phyloP scores from a whole-genome alignment of 2,888 invertebrate genomes.

The Anthophora plumipes region DNA sequence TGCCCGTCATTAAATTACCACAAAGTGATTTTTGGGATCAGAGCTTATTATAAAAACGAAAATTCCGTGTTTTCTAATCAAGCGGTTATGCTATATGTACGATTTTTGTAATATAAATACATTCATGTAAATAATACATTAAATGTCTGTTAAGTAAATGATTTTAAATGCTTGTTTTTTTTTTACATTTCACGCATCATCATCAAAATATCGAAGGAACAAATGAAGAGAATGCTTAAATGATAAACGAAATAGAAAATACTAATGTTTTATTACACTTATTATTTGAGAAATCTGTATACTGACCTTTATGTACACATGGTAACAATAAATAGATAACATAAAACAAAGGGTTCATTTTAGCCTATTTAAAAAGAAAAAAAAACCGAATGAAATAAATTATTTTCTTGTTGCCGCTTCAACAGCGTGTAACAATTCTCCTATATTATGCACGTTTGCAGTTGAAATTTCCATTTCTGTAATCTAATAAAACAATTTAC shows the following conservation, averaged over 20 bases:
- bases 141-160: slow-evolving; percentile 26
- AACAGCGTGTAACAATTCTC: slow-evolving; percentile 87
- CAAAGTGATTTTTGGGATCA: slow-evolving; percentile 77
- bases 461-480: slow-evolving; percentile 86
- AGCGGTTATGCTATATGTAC: slow-evolving; percentile 39
- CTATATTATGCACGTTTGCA: slow-evolving; percentile 87
- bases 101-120: slow-evolving; percentile 65
- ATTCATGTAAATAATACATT: slow-evolving; percentile 53
- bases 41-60: slow-evolving; percentile 28
- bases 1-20: slow-evolving; percentile 72
- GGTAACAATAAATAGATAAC: background rate
- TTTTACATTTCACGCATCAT: background rate
- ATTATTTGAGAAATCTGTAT: slow-evolving; percentile 29
- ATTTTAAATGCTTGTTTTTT: background rate
- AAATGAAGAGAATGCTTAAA: background rate
- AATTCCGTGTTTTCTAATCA: slow-evolving; percentile 44
- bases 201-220: background rate
- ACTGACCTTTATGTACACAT: slow-evolving; percentile 26
- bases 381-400: slow-evolving; percentile 23
- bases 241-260: background rate
- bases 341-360: background rate
- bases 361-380: background rate
- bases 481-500: slow-evolving; percentile 82
- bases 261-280: slow-evolving; percentile 5
- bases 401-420: slow-evolving; percentile 87